Percentiles rank a stretch among this genome's conserved stretches.
Conservation (phyloP, 1,140 invertebrate genomes). For the Drosophila kanapiae region DNA sequence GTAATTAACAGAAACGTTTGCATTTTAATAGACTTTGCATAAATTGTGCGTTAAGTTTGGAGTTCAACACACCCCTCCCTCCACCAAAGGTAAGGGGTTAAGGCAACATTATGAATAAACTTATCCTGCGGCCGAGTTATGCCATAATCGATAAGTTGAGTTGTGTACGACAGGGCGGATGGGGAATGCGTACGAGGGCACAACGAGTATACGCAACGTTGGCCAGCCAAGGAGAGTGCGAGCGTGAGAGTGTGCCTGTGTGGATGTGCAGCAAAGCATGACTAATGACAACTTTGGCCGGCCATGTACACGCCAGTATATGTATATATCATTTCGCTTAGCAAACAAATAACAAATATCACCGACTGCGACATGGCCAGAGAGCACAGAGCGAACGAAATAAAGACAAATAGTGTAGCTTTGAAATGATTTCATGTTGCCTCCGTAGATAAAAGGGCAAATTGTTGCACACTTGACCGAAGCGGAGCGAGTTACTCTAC, state of each 20-base stretch:
- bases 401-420: slow-evolving; percentile 75
- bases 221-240: slow-evolving; percentile 18
- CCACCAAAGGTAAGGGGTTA: slow-evolving; percentile 4
- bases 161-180: slow-evolving; percentile 15
- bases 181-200: slow-evolving; percentile 27
- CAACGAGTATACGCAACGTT: slow-evolving; percentile 68
- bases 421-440: slow-evolving; percentile 68
- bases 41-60: slow-evolving; percentile 51
- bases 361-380: slow-evolving; percentile 13
- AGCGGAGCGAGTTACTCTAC: slow-evolving; percentile 3
- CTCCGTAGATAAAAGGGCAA: slow-evolving; percentile 57
- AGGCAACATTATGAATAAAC: slow-evolving; percentile 60
- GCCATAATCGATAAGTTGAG: slow-evolving; percentile 62
- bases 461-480: slow-evolving; percentile 61
- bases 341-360: slow-evolving; percentile 81
- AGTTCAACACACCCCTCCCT: neutral
- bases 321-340: slow-evolving; percentile 75
- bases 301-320: slow-evolving; percentile 42
- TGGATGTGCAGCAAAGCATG: slow-evolving; percentile 69
- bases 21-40: slow-evolving; percentile 74
- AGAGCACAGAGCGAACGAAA: slow-evolving; percentile 39
- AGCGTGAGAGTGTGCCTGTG: neutral
- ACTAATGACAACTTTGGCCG: slow-evolving; percentile 76
- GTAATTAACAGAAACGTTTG: slow-evolving; percentile 74
- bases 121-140: slow-evolving; percentile 33